phyloP scores from a whole-genome alignment of 2,888 invertebrate genomes.

The Macaria liturata region DNA sequence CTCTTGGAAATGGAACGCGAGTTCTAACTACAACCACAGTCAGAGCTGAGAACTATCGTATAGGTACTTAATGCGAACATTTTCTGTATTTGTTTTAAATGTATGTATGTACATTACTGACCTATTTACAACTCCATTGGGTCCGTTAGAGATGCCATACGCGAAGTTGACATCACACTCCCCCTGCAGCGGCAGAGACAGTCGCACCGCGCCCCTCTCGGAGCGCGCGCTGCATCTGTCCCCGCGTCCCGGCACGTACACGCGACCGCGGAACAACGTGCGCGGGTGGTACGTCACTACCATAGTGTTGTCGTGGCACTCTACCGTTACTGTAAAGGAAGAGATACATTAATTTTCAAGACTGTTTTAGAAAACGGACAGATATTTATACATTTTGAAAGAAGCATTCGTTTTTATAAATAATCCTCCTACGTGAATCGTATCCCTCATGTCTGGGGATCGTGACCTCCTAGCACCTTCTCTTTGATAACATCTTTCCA shows the following conservation, averaged over 20 bases:
- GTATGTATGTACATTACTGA: constrained; percentile 33
- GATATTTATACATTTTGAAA: no score
- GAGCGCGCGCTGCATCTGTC: constrained; percentile 86
- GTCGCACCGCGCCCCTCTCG: constrained; percentile 68
- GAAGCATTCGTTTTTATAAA: no score
- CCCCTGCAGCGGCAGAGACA: constrained; percentile 84
- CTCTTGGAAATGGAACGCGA: no score
- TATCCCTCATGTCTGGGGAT: no score
- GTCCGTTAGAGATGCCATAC: constrained; percentile 70
- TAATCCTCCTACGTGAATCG: no score
- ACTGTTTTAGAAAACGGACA: no score
- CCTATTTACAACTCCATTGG: constrained; percentile 77
- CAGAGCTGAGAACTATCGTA: no score
- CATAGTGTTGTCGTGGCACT: constrained; percentile 88
- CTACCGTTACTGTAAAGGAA: constrained; percentile 86
- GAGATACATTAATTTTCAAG: neutral
- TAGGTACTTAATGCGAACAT: no score
- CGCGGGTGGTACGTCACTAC: constrained; percentile 86
- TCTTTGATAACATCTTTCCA: no score
- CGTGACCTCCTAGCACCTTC: no score
- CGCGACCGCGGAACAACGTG: constrained; percentile 86
- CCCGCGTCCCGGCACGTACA: constrained; percentile 92
- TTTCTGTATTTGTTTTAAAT: no score
- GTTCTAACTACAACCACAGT: no score
- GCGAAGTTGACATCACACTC: constrained; percentile 84